Base-by-base conservation (phyloP, 2,888 invertebrate species). In the Drosophila paranaensis region DNA sequence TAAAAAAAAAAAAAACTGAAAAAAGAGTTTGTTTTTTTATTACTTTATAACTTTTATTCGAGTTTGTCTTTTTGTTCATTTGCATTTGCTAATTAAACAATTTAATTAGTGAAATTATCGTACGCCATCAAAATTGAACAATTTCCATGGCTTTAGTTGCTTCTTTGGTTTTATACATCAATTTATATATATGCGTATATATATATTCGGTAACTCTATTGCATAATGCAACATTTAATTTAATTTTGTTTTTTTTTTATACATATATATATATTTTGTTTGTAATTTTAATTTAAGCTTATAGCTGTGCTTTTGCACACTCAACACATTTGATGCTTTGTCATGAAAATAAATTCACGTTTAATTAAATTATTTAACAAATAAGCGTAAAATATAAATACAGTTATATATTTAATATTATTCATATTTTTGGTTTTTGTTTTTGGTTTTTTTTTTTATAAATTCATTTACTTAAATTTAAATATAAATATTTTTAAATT, bases 321-420 rank as follows among this genome's bases (percentile, higher is more conserved):
- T 78, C 76, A 76, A 83, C 76, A 72, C 72, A 75, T 63, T 75
- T 77, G 61, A 65, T 71, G 64, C 56, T 56, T 58, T 73, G 68
- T 63, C 67, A 67, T 75, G 70, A 71, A 84, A 68, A 71, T 48
- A n/a, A 84, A 80, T 80, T 73, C 39, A 40, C 68, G 46, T 57
- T 61, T 69, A 63, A 69, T 73, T 81, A 77, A 79, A 76, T 80
- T 77, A 84, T 66, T 71, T 77, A 82, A 80, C 84, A 79, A 81
- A 85, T 79, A 81, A 85, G 88, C 82, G 79, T 75, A 73, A 79
- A 82, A 55, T 82, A 82, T 80, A 79, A 77, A 83, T 77, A 76
- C 48, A 67, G 68, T 39, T 20, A 55, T 16, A 55, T 43, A 57
- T 40, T 55, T 63, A 30, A 25, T 54, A 14, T 8, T 20, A 53